Evolutionary conservation across 2,797 vertebrate species (phyloP), one percentile per base, ranked within the genome.

Genomic region (Paratrypauchen microcephalus): DNA sequence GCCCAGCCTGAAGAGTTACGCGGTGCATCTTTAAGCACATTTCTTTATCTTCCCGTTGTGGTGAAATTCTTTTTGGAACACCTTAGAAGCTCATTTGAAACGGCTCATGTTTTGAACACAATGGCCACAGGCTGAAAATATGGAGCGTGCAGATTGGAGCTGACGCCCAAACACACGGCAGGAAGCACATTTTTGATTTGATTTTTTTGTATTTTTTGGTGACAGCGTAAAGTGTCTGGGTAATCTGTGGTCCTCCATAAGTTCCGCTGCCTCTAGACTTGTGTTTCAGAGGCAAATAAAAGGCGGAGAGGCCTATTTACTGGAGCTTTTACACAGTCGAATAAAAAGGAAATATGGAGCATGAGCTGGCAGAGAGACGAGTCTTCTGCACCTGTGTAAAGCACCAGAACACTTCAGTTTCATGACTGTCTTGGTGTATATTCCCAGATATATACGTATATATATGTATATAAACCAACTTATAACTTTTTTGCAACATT

Each of bases 331-430:
- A 90, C 77, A 71, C 80, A 76, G 80, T 79, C 87, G 86, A 89
- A 88, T 89, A 89, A 90, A 91, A 83, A 74, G 50, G 83, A 85
- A 85, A 88, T 89, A 91, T 84, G 74, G 83, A 84, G 84, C 81
- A 81, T 88, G 87, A 83, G 74, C 82, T 79, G 78, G 70, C 26
- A 52, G 76, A 50, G 83, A 81, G 85, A 81, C 74, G 77, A 72
- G 82, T 74, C 83, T 19, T 61, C 59, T 11, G 4, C 57, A 32
- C 28, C 57, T 32, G 57, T 4, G 28, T 7, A 1, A 8, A 52
- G 19, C n/a, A 3, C 19, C 32, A 9, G 7, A 36, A 9, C 32
- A 8, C 32, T 9, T n/a, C n/a, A n/a, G 7, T 19, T n/a, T 32
- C 30, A 32, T 32, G 30, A 26, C 2, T 26, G 24, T 26, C n/a